Base-by-base conservation (phyloP, 2,113 vertebrate genomes). In the Eupsittula cactorum region DNA sequence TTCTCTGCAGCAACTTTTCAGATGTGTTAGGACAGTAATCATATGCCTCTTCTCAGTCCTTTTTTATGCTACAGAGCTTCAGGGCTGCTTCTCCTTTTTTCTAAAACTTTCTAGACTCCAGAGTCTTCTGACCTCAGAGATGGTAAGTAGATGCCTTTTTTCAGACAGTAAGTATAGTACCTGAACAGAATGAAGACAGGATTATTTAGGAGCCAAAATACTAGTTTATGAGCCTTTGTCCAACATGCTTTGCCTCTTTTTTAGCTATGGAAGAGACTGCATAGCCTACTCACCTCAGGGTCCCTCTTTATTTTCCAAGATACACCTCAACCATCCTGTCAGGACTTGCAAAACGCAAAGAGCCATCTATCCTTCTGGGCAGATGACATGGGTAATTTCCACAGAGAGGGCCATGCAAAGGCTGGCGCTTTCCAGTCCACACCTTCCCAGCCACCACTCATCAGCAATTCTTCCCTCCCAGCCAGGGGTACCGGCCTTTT, bases 341-440 rank as follows among this genome's bases (percentile, higher is more conserved):
- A 87, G 53, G 41, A 70, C 23, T 82, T 92, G n/a, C 27, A 86
- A 67, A 88, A 67, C 63, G 29, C 29, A 23, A 50, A 74, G 35
- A 78, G 23, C 13, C 11, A 57, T 62, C 23, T 60, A n/a, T 69
- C 53, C 39, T 78, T 87, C 37, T 13, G n/a, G 37, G n/a, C 13
- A 52, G n/a, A 21, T 41, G n/a, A 59, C 33, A 33, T 0, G 2
- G 35, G 60, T 52, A 24, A 39, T 65, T 71, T 86, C 49, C 33
- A 57, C 14, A 42, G 44, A 25, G 57, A 13, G 27, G 6, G 6
- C 12, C 50, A 57, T 0, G 1, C 0, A 0, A 3, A 16, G 6
- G 10, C 16, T 62, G 15, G 27, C 52, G 19, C 29, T 82, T 74
- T 57, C 44, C 23, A 13, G 23, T 16, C 28, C 19, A 67, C 24